Conservation (phyloP, 2,888 invertebrate species). For the Camponotus fellah region DNA sequence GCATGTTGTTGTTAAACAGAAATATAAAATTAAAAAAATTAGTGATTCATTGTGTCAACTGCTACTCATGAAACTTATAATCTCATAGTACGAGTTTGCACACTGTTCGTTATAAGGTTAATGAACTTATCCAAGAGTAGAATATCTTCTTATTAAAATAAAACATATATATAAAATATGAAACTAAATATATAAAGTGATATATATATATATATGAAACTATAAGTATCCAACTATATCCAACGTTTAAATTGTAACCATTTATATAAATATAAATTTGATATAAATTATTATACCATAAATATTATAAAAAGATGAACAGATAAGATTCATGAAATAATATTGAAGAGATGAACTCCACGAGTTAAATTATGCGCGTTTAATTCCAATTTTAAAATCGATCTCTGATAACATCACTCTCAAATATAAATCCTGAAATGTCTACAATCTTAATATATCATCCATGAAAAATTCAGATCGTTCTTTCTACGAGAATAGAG, state of each 20-base stretch:
- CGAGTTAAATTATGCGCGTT: not conserved
- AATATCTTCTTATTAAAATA: not conserved
- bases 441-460: not conserved
- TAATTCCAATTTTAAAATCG: not conserved
- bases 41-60: not conserved
- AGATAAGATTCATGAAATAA: not conserved
- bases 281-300: not conserved
- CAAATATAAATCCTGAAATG: not conserved
- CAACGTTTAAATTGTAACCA: not conserved
- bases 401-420: not conserved
- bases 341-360: not conserved
- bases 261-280: not conserved
- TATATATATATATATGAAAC: no score
- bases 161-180: no score
- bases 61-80: slow-evolving; percentile 1
- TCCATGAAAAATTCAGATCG: not conserved
- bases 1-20: not conserved
- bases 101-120: not conserved
- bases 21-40: not conserved
- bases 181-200: no score
- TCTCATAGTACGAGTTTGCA: not conserved
- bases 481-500: not conserved
- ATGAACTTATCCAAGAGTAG: not conserved
- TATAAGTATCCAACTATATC: no score
- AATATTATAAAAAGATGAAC: not conserved